Conservation (phyloP, 2,797 vertebrate genomes). For the Myotis vivesi region DNA sequence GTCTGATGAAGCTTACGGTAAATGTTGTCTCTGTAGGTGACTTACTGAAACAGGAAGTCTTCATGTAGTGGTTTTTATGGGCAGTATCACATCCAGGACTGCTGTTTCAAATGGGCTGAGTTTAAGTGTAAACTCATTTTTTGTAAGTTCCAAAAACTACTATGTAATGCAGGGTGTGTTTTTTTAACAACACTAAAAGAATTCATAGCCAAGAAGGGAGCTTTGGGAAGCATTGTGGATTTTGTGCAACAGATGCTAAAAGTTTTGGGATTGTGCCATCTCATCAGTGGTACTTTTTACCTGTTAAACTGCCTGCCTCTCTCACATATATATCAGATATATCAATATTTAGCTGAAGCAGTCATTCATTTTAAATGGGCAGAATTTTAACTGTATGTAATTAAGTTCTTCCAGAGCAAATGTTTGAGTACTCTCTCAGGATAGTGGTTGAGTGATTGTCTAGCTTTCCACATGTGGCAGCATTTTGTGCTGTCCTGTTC, state of each 20-base stretch:
- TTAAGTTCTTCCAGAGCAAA: constrained; percentile 59
- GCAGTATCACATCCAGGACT: constrained; percentile 10
- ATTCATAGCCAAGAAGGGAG: constrained; percentile 39
- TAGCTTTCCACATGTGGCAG: constrained; percentile 15
- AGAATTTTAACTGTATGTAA: constrained; percentile 34
- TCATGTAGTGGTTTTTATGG: constrained; percentile 46
- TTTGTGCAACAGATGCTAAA: constrained; percentile 51
- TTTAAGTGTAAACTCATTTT: constrained; percentile 31
- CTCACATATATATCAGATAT: neutral
- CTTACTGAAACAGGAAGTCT: constrained; percentile 62
- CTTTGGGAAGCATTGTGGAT: constrained; percentile 34
- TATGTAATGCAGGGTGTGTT: constrained; percentile 12
- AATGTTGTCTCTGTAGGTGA: constrained; percentile 50
- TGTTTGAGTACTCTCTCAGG: neutral
- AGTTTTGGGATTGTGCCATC: constrained; percentile 52
- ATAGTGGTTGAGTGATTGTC: neutral
- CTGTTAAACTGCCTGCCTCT: constrained; percentile 44
- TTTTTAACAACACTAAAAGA: constrained; percentile 52
- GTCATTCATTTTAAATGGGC: constrained; percentile 47
- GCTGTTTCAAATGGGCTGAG: constrained; percentile 42
- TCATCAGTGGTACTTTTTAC: constrained; percentile 30
- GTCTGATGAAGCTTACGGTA: constrained; percentile 31
- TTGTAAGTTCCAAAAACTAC: constrained; percentile 12
- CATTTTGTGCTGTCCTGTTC: neutral
- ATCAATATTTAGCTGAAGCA: constrained; percentile 6